phyloP scores from a whole-genome alignment of 1,140 invertebrate genomes.

The Philotrypesis tridentata region DNA sequence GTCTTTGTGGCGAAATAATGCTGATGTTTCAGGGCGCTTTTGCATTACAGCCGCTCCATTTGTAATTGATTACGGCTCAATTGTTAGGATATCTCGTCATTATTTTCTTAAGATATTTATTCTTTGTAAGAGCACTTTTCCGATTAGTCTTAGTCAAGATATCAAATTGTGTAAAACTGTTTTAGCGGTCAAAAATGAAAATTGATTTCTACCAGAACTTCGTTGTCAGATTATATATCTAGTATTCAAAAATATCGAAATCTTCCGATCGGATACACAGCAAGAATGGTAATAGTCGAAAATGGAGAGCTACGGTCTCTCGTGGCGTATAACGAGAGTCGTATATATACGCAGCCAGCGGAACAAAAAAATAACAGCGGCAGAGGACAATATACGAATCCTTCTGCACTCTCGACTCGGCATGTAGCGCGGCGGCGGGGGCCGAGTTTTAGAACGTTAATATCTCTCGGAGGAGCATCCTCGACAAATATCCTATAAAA shows the following conservation, averaged over 20 bases:
- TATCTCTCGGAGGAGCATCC: neutral
- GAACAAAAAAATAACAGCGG: neutral
- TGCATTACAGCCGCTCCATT: neutral
- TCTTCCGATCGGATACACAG: too few species aligned
- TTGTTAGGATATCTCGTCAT: neutral
- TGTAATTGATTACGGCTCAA: neutral
- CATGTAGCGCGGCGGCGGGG: neutral
- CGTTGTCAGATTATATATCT: too few species aligned
- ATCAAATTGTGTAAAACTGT: too few species aligned
- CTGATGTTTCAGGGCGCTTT: neutral
- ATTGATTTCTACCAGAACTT: too few species aligned
- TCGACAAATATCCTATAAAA: constrained; percentile 28
- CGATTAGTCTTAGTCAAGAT: too few species aligned
- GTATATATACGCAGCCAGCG: neutral
- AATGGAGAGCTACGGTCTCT: neutral
- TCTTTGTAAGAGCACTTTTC: neutral
- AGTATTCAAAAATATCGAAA: too few species aligned
- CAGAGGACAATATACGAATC: neutral
- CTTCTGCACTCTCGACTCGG: neutral
- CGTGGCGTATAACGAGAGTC: too few species aligned
- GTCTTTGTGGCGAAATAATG: neutral
- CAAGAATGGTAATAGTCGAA: too few species aligned
- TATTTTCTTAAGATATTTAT: neutral
- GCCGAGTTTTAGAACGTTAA: neutral
- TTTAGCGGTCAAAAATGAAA: too few species aligned